A percentile compares a stretch with the other conserved stretches of the same genome.
Evolutionary conservation across 2,797 vertebrate genomes (phyloP).

Genomic region (Valencia hispanica): DNA sequence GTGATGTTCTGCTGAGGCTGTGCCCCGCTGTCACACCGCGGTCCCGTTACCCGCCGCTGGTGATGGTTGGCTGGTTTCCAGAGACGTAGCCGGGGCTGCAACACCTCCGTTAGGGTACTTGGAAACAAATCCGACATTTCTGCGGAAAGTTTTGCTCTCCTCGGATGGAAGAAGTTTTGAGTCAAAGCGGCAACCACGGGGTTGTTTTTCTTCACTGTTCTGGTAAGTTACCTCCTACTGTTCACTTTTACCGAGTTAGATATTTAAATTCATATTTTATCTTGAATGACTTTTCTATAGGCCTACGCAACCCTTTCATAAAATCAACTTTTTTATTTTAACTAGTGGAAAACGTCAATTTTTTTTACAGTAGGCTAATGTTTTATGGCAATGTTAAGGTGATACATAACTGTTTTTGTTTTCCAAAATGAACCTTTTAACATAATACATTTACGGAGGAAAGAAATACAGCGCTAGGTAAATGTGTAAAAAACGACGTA

Average conservation of each 20-base stretch:
- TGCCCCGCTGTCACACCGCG: neutral
- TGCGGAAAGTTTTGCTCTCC: constrained; percentile 57
- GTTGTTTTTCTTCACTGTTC: constrained; percentile 25
- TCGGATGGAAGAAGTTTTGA: constrained; percentile 52
- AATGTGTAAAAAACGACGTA: neutral
- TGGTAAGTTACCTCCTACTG: constrained; percentile 40
- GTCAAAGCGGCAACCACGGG: constrained; percentile 39
- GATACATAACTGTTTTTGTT: neutral
- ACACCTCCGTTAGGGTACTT: constrained; percentile 49
- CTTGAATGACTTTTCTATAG: neutral
- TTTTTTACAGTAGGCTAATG: neutral
- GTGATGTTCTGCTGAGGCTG: neutral
- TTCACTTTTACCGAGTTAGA: neutral
- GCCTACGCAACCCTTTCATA: neutral
- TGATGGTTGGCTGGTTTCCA: constrained; percentile 38
- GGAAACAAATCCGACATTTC: constrained; percentile 33
- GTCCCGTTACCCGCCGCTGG: neutral
- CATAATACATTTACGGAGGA: neutral
- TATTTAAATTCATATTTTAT: neutral
- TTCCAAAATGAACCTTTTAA: neutral
- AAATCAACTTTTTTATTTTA: neutral
- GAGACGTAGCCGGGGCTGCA: constrained; percentile 35
- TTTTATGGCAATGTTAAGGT: neutral
- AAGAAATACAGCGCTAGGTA: too few relatives aligned
- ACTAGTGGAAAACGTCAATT: neutral